Conservation (phyloP, 2,113 vertebrate genomes). For the Galbula dea region DNA sequence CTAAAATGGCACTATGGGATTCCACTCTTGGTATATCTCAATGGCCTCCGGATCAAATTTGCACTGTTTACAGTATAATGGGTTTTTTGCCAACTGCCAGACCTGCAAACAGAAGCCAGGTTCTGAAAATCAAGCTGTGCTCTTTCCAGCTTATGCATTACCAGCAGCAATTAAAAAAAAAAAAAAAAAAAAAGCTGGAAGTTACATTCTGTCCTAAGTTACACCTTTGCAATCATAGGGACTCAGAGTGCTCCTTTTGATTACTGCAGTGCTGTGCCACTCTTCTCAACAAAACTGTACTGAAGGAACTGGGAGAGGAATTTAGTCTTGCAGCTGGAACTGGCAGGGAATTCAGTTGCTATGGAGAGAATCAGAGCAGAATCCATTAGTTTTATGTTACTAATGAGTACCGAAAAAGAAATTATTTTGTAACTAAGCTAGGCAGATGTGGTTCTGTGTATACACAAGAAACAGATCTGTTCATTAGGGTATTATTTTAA, state of each 20-base stretch:
- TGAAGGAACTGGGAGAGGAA: background rate
- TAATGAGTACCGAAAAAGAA: conserved; percentile 24
- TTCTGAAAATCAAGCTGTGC: conserved; percentile 59
- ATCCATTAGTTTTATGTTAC: conserved; percentile 43
- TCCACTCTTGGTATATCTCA: conserved; percentile 21
- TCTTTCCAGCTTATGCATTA: conserved; percentile 36
- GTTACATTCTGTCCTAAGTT: conserved; percentile 17
- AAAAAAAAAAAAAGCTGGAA: background rate
- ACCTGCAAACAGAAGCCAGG: conserved; percentile 44
- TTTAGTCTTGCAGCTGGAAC: background rate
- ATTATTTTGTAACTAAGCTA: conserved; percentile 18
- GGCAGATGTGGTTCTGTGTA: conserved; percentile 10
- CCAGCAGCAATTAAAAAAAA: conserved; percentile 12
- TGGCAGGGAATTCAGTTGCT: conserved; percentile 45
- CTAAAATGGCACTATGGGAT: conserved; percentile 29
- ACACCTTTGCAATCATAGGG: background rate
- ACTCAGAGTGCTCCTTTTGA: background rate
- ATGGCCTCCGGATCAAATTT: conserved; percentile 30
- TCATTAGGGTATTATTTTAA: background rate
- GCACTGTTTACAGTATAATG: conserved; percentile 21
- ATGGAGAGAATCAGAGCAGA: conserved; percentile 51
- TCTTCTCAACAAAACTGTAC: background rate
- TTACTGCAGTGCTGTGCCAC: background rate
- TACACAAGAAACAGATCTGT: background rate
- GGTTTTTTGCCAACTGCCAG: conserved; percentile 22